Percentiles rank a stretch among this genome's conserved stretches.
These are phyloP conservation scores for Neoarius graeffei DNA, from an alignment of 2,113 vertebrate genomes.

Conservation along the genomic window DNA sequence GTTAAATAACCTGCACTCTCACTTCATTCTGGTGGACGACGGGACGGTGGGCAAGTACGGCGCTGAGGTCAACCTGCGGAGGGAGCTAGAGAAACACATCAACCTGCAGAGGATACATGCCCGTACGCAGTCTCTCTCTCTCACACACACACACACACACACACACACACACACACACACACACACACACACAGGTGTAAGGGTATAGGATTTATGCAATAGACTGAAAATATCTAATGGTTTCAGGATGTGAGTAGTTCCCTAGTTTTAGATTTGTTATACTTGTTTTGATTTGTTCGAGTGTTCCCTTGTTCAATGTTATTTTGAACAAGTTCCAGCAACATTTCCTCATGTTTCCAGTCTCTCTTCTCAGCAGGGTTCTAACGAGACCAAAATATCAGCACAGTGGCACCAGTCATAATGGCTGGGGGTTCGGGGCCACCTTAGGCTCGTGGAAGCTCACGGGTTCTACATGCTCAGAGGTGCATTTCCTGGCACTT, in stretches of 20 bases:
- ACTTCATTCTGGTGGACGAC: conserved; percentile 97
- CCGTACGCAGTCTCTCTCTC: conserved; percentile 65
- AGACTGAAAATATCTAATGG: background rate
- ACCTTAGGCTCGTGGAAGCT: too few species aligned
- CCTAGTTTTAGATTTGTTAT: background rate
- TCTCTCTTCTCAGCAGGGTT: too few species aligned
- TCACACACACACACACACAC: background rate
- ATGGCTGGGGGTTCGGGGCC: too few species aligned
- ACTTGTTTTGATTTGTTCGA: background rate
- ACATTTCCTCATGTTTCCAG: background rate
- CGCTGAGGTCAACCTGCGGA: conserved; percentile 88
- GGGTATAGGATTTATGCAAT: background rate
- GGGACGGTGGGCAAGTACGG: conserved; percentile 97
- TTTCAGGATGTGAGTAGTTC: background rate
- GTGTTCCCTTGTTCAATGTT: background rate
- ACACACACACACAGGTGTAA: background rate
- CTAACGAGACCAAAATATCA: too few species aligned
- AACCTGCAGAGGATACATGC: conserved; percentile 97
- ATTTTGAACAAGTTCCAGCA: too few species aligned
- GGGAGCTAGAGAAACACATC: conserved; percentile 96
- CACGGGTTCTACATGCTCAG: too few species aligned
- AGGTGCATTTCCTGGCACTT: too few species aligned
- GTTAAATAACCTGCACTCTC: conserved; percentile 95
- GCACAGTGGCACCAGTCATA: too few species aligned
- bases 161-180: background rate